phyloP scores from a whole-genome alignment of 2,888 invertebrate genomes.

The Ennomos erosarius region DNA sequence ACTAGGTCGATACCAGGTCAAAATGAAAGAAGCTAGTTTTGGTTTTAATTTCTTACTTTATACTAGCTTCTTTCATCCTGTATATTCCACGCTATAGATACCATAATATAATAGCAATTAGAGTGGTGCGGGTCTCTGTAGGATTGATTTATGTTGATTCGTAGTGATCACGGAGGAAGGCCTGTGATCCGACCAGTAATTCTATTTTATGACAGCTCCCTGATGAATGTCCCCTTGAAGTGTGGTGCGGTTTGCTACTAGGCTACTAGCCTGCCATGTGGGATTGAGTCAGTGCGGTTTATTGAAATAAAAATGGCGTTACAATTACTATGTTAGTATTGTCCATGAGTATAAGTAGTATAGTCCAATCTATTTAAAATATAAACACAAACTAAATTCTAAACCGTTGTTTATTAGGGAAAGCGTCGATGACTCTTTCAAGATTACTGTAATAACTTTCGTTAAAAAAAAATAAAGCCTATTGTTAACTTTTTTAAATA shows the following conservation, averaged over 20 bases:
- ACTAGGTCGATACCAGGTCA: too few species aligned
- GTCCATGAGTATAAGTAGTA: too few species aligned
- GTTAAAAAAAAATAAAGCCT: too few species aligned
- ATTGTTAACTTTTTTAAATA: too few species aligned
- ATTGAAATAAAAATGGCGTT: slow-evolving; percentile 31
- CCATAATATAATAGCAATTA: slow-evolving; percentile 66
- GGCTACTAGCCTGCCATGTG: slow-evolving; percentile 59
- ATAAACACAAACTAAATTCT: too few species aligned
- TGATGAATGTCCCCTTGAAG: slow-evolving; percentile 61
- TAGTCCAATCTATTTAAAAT: background rate
- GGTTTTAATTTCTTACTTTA: too few species aligned
- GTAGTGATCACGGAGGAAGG: slow-evolving; percentile 70
- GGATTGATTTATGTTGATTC: slow-evolving; percentile 83
- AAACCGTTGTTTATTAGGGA: too few species aligned
- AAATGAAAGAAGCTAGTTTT: too few species aligned
- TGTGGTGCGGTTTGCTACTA: slow-evolving; percentile 55
- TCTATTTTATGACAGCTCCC: slow-evolving; percentile 72
- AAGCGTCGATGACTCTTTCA: too few species aligned
- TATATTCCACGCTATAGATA: slow-evolving; percentile 19
- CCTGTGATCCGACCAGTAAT: slow-evolving; percentile 72
- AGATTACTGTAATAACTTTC: too few species aligned
- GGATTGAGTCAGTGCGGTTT: slow-evolving; percentile 61
- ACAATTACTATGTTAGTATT: background rate
- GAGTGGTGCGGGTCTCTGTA: slow-evolving; percentile 74
- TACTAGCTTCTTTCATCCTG: too few species aligned